phyloP scores from a whole-genome alignment of 2,797 vertebrate genomes.

The Etheostoma nigrum region DNA sequence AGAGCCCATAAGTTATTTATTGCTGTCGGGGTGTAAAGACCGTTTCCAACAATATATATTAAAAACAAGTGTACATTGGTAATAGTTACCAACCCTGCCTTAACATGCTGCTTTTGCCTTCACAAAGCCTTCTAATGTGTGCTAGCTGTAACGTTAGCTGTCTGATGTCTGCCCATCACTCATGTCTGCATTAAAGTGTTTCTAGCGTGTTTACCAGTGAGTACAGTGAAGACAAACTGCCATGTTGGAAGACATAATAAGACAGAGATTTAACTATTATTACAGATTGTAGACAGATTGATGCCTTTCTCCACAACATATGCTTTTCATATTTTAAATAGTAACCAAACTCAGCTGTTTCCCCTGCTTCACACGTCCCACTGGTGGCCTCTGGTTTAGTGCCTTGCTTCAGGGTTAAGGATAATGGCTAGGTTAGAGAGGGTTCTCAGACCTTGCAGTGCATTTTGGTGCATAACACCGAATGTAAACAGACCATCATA shows the following conservation, averaged over 20 bases:
- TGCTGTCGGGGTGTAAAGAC: too few species aligned
- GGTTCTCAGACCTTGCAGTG: neutral
- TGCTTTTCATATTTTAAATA: constrained; percentile 3
- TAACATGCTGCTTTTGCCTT: constrained; percentile 72
- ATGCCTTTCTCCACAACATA: constrained; percentile 37
- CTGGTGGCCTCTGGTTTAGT: constrained; percentile 51
- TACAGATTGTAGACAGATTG: constrained; percentile 34
- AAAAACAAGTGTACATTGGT: too few species aligned
- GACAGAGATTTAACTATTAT: constrained; percentile 33
- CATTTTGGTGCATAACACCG: neutral
- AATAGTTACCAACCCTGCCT: neutral
- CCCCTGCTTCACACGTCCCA: constrained; percentile 7
- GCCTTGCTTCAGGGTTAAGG: constrained; percentile 62
- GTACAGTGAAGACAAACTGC: constrained; percentile 21
- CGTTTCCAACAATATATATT: too few species aligned
- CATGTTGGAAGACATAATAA: constrained; percentile 7
- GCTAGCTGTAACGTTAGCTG: constrained; percentile 50
- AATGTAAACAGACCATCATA: neutral
- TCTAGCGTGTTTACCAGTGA: constrained; percentile 39
- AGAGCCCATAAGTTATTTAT: too few species aligned
- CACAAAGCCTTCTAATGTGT: constrained; percentile 62
- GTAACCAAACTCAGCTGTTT: constrained; percentile 8
- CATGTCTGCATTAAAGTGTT: constrained; percentile 34
- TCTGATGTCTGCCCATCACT: constrained; percentile 38
- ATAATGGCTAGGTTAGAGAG: neutral